phyloP scores from a whole-genome alignment of 1,140 invertebrate genomes.

The Drosophila mauritiana region DNA sequence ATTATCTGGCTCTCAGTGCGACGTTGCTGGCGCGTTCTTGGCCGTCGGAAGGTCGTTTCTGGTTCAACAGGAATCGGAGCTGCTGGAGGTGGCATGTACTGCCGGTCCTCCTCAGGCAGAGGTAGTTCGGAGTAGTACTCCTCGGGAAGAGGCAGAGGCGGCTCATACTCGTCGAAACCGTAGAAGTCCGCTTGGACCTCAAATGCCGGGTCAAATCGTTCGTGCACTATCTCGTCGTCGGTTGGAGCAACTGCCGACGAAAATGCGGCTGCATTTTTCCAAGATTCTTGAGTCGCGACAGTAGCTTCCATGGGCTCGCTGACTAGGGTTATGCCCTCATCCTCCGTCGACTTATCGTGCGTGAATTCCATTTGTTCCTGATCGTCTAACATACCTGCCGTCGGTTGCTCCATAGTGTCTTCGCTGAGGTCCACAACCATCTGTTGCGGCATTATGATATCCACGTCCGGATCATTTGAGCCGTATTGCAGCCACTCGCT shows the following conservation, averaged over 20 bases:
- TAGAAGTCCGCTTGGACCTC: conserved; percentile 38
- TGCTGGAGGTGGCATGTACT: conserved; percentile 16
- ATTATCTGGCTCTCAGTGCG: conserved; percentile 27
- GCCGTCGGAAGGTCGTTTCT: conserved; percentile 9
- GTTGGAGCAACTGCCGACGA: not conserved
- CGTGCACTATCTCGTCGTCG: conserved; percentile 33
- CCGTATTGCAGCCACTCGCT: conserved; percentile 88
- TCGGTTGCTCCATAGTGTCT: conserved; percentile 48
- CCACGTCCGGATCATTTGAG: conserved; percentile 38
- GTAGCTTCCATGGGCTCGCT: conserved; percentile 2
- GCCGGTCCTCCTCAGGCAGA: conserved; percentile 4
- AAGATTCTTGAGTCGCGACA: not conserved
- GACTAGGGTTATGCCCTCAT: conserved; percentile 12
- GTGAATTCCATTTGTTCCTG: not conserved
- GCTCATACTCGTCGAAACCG: conserved; percentile 55
- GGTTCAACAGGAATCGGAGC: conserved; percentile 8
- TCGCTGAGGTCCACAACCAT: conserved; percentile 63
- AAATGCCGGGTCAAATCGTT: conserved; percentile 22
- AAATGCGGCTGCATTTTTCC: not conserved
- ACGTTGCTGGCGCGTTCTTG: conserved; percentile 54
- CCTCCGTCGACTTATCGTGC: conserved; percentile 3
- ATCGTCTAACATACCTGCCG: conserved; percentile 4
- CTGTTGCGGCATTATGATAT: conserved; percentile 40
- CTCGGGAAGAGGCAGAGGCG: conserved; percentile 26
- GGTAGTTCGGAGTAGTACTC: conserved; percentile 38